phyloP scores from a whole-genome alignment of 1,140 invertebrate genomes.

The Drosophila biarmipes region DNA sequence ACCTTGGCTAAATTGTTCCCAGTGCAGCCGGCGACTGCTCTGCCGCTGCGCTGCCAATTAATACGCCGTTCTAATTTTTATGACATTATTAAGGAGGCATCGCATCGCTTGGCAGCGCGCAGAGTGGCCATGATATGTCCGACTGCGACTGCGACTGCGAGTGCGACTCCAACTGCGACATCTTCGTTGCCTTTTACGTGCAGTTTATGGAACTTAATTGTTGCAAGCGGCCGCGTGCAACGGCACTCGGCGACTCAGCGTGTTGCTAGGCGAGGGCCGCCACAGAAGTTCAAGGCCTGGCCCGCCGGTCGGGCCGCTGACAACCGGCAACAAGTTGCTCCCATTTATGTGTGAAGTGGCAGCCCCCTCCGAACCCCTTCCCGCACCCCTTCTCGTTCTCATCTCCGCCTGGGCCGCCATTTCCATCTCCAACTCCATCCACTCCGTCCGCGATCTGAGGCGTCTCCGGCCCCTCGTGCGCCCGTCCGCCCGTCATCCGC shows the following conservation, averaged over 20 bases:
- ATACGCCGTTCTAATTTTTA: conserved; percentile 83
- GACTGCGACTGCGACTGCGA: conserved; percentile 45
- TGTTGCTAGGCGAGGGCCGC: conserved; percentile 49
- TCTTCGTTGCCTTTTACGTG: conserved; percentile 76
- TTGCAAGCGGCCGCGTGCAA: conserved; percentile 51
- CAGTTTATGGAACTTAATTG: conserved; percentile 80
- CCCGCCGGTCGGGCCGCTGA: conserved; percentile 1
- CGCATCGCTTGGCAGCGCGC: conserved; percentile 40
- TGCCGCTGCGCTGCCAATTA: conserved; percentile 63
- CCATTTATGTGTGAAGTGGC: conserved; percentile 81
- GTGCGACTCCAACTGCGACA: conserved; percentile 55
- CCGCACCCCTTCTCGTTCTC: conserved; percentile 10
- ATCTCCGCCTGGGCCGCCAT: conserved; percentile 7
- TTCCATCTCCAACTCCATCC: conserved; percentile 35
- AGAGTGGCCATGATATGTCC: conserved; percentile 42
- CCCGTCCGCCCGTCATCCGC: neutral
- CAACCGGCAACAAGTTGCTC: conserved; percentile 76
- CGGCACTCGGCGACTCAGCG: conserved; percentile 46
- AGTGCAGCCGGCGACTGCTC: conserved; percentile 30
- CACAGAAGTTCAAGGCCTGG: conserved; percentile 34
- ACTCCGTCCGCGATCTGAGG: conserved; percentile 4
- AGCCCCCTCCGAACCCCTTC: neutral
- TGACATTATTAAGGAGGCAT: conserved; percentile 81
- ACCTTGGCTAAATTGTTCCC: neutral
- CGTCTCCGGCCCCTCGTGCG: neutral